Conservation (phyloP, 2,113 vertebrate species). For the Solea solea region DNA sequence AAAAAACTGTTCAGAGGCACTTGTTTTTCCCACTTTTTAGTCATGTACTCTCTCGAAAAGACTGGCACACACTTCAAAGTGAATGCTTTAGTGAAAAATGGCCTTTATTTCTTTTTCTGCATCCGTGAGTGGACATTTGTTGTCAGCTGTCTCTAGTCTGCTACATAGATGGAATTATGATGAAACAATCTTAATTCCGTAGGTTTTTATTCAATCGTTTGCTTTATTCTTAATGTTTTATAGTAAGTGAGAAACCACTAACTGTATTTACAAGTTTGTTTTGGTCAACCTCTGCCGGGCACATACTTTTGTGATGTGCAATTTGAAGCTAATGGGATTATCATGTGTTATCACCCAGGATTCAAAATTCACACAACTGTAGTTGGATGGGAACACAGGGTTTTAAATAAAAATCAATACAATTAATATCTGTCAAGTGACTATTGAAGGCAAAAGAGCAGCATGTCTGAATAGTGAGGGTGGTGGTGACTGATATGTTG, state of each 20-base stretch:
- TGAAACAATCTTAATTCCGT: too few relatives aligned
- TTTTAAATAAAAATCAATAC: too few relatives aligned
- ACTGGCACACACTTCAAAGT: neutral
- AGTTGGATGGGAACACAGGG: too few relatives aligned
- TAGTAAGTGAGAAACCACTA: too few relatives aligned
- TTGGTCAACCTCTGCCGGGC: too few relatives aligned
- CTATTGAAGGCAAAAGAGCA: neutral
- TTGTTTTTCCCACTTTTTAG: conserved; percentile 7
- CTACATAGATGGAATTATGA: too few relatives aligned
- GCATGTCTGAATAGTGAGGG: conserved; percentile 4
- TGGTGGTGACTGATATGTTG: conserved; percentile 5
- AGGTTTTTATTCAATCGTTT: neutral
- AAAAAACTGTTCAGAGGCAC: neutral
- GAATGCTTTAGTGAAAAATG: conserved; percentile 2
- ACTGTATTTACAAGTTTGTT: too few relatives aligned
- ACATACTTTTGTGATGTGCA: too few relatives aligned
- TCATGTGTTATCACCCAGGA: too few relatives aligned
- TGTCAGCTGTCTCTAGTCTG: too few relatives aligned
- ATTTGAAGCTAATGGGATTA: too few relatives aligned
- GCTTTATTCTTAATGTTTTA: neutral
- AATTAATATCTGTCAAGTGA: neutral
- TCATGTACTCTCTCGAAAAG: neutral
- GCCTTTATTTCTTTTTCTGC: neutral
- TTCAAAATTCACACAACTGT: too few relatives aligned
- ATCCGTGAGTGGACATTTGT: neutral